A percentile compares a stretch with the other conserved stretches of the same genome.
phyloP scores from a whole-genome alignment of 2,888 invertebrate species.

The Vesta saturnalis region DNA sequence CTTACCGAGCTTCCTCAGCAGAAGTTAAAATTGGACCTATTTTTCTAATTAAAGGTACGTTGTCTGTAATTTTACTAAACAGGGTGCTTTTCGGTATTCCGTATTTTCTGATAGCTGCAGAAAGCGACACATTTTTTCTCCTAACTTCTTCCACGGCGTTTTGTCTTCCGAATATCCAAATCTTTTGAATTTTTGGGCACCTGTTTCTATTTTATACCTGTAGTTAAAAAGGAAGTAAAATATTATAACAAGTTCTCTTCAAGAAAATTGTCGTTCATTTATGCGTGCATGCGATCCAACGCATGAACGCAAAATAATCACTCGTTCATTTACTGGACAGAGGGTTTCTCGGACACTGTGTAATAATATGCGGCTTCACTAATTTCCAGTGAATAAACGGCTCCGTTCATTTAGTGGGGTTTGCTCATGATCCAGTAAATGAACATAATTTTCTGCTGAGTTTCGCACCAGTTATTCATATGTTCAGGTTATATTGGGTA shows the following conservation, averaged over 20 bases:
- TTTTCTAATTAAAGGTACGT: neutral
- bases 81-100: neutral
- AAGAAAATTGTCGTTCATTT: neutral
- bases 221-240: neutral
- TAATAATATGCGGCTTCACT: neutral
- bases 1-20: conserved; percentile 4
- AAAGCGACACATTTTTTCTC: neutral
- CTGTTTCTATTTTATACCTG: neutral
- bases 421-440: neutral
- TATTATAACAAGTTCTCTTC: neutral
- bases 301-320: neutral
- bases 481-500: neutral
- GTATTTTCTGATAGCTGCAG: neutral
- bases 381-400: neutral
- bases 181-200: neutral
- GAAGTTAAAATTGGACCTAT: too few relatives aligned
- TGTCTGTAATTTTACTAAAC: neutral
- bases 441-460: neutral
- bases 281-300: neutral
- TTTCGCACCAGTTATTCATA: neutral
- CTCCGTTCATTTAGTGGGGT: neutral
- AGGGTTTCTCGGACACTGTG: neutral
- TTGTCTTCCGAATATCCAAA: neutral
- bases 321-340: neutral
- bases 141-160: neutral